Conservation (phyloP, 53 echinoderm and acorn worm genomes). For the Actinopyga echinites region DNA sequence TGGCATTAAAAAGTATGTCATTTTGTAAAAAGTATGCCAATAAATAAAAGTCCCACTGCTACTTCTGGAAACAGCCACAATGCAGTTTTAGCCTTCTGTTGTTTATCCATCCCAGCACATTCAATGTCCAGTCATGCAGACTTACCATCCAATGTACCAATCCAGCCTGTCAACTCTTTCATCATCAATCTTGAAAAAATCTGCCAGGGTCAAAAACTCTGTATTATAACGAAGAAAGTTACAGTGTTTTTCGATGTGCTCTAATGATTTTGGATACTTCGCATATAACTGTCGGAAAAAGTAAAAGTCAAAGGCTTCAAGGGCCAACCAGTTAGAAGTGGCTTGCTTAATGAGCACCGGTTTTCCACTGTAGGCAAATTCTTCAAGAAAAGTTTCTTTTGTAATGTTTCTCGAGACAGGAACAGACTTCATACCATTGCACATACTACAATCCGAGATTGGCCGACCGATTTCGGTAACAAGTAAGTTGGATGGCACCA, state of each 20-base stretch:
- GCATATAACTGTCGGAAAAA: conserved; percentile 75
- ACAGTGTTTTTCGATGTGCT: conserved; percentile 68
- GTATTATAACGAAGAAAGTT: conserved; percentile 86
- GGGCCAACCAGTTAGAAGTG: conserved; percentile 70
- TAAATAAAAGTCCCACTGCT: no score
- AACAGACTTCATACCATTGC: conserved; percentile 56
- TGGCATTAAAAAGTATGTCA: no score
- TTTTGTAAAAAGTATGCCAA: no score
- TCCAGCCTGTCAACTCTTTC: conserved; percentile 62
- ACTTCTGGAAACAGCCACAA: no score
- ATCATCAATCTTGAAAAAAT: conserved; percentile 77
- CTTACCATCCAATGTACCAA: conserved; percentile 98
- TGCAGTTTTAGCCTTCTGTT: no score
- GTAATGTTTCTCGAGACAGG: conserved; percentile 66
- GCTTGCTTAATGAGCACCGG: conserved; percentile 78
- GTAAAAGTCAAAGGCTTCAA: conserved; percentile 64
- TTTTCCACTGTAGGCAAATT: conserved; percentile 77
- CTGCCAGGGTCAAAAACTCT: conserved; percentile 62
- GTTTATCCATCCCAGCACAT: no score
- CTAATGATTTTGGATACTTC: conserved; percentile 50
- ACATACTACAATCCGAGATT: conserved; percentile 65
- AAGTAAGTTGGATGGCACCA: conserved; percentile 63
- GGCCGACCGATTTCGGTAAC: conserved; percentile 70
- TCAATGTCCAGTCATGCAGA: no score
- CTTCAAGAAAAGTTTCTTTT: conserved; percentile 66